A percentile compares a stretch with the other conserved stretches of the same genome.
These are phyloP conservation scores for Poecilia wingei DNA, from an alignment of 2,797 vertebrate species.

Conservation along the genomic window DNA sequence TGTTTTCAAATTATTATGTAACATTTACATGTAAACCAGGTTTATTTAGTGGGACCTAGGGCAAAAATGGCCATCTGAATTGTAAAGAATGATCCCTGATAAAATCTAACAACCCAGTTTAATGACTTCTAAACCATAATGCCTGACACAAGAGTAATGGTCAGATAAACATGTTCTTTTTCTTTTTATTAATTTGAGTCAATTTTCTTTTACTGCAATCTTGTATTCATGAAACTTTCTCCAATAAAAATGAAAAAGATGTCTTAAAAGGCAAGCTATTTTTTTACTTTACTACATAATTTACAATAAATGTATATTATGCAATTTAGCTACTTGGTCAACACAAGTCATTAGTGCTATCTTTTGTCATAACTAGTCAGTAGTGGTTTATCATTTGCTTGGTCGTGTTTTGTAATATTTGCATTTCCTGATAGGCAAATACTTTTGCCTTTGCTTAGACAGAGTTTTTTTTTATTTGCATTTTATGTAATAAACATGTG, in stretches of 20 bases:
- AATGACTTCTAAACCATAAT: not conserved
- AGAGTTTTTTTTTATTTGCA: not conserved
- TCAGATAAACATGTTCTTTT: not conserved
- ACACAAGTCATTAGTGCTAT: not conserved
- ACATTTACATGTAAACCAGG: no score
- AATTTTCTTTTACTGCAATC: not conserved
- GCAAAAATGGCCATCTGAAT: not conserved
- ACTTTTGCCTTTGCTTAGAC: not conserved
- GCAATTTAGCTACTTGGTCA: not conserved
- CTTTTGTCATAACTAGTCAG: not conserved
- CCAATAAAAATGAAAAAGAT: no score
- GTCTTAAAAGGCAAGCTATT: no score
- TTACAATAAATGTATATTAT: not conserved
- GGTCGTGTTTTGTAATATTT: not conserved
- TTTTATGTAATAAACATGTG: not conserved
- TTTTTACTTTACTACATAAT: not conserved
- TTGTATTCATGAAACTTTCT: no score
- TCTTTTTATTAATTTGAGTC: not conserved
- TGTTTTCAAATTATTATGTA: not conserved
- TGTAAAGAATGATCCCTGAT: not conserved
- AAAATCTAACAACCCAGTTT: not conserved
- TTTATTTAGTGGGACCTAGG: not conserved
- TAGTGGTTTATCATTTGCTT: not conserved
- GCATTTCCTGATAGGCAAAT: not conserved
- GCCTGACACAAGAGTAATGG: not conserved